phyloP scores from a whole-genome alignment of 2,797 vertebrate species.

The Gouania willdenowi region DNA sequence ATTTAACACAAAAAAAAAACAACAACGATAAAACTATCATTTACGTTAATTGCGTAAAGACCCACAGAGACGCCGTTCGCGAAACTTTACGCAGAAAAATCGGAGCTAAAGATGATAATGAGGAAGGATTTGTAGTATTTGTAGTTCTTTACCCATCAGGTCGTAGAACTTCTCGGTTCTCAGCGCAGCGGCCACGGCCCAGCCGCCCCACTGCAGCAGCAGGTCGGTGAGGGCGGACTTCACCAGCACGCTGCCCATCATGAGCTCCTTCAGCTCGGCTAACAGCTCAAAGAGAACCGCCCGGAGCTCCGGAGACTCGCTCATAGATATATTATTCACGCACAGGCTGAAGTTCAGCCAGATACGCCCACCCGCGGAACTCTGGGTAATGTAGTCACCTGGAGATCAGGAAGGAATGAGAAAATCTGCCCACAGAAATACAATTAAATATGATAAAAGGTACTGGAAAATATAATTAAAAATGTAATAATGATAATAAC shows the following conservation, averaged over 20 bases:
- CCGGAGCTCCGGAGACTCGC: neutral
- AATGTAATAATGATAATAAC: too few species aligned
- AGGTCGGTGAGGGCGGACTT: conserved; percentile 68
- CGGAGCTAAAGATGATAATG: too few species aligned
- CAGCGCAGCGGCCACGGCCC: conserved; percentile 67
- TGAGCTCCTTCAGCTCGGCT: conserved; percentile 26
- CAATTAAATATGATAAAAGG: too few species aligned
- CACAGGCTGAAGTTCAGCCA: conserved; percentile 45
- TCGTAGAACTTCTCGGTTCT: conserved; percentile 81
- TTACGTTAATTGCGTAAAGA: too few species aligned
- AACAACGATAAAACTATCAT: too few species aligned
- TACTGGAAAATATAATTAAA: too few species aligned
- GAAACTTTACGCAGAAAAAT: too few species aligned
- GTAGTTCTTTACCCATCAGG: conserved; percentile 68
- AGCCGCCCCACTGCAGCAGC: conserved; percentile 73
- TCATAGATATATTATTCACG: neutral
- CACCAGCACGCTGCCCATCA: conserved; percentile 58
- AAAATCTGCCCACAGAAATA: too few species aligned
- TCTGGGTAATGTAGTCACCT: conserved; percentile 66
- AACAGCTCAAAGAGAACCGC: conserved; percentile 4
- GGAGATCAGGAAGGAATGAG: too few species aligned
- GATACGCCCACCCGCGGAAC: conserved; percentile 23
- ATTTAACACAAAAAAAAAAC: neutral
- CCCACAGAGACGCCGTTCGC: too few species aligned
- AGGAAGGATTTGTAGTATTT: too few species aligned